These are phyloP conservation scores for Rhopilema esculentum DNA, from an alignment of 30 jellyfish, hydroid and myxozoan species.

Conservation along the genomic window DNA sequence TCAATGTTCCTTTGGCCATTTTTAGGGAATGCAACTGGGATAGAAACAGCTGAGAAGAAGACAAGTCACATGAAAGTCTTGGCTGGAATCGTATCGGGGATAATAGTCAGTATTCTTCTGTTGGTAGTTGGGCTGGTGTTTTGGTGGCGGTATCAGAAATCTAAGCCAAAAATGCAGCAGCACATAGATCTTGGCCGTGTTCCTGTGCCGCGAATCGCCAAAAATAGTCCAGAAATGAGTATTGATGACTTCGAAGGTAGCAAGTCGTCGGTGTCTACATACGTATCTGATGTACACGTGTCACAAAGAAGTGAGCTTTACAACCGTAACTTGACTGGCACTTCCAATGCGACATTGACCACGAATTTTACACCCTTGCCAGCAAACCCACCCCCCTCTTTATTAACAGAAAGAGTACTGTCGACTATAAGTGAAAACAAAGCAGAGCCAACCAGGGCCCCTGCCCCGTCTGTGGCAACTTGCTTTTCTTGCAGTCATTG, in stretches of 20 bases:
- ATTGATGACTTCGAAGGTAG: constrained; percentile 60
- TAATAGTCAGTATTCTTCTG: constrained; percentile 39
- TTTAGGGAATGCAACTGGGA: constrained; percentile 33
- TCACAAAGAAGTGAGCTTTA: constrained; percentile 76
- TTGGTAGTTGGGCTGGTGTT: constrained; percentile 60
- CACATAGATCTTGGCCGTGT: constrained; percentile 49
- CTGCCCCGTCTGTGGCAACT: constrained; percentile 70
- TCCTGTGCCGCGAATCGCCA: constrained; percentile 50
- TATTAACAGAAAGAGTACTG: constrained; percentile 73
- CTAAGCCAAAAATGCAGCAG: constrained; percentile 57
- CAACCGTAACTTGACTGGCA: constrained; percentile 85
- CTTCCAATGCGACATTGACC: constrained; percentile 68
- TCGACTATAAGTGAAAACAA: constrained; percentile 80
- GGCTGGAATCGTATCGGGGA: constrained; percentile 80
- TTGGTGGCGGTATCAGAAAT: constrained; percentile 51
- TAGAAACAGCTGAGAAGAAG: neutral
- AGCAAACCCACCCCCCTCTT: constrained; percentile 97
- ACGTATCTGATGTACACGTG: constrained; percentile 71
- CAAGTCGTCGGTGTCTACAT: constrained; percentile 82
- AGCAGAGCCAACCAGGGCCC: constrained; percentile 69
- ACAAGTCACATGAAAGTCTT: constrained; percentile 57
- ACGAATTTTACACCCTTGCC: constrained; percentile 89
- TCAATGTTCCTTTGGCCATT: too few species aligned
- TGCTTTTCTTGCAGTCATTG: constrained; percentile 65
- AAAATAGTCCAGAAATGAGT: constrained; percentile 58